These are phyloP conservation scores for Asbolus verrucosus DNA, from an alignment of 1,140 invertebrate genomes.

Conservation along the genomic window DNA sequence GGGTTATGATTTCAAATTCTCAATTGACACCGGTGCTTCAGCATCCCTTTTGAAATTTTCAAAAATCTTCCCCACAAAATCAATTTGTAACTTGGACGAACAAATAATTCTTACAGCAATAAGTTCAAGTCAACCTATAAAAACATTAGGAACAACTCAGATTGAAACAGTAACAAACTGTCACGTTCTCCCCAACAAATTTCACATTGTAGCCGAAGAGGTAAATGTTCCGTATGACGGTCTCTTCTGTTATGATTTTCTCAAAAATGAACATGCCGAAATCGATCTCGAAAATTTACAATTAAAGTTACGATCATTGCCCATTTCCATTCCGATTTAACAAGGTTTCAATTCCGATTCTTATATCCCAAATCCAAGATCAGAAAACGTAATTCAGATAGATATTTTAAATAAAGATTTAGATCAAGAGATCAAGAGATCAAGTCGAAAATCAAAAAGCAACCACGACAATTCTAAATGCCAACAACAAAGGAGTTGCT, in stretches of 20 bases:
- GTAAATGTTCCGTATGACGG: slow-evolving; percentile 48
- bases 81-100: too few species aligned
- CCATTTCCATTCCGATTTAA: neutral
- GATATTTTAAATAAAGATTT: slow-evolving; percentile 43
- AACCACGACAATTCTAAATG: slow-evolving; percentile 52
- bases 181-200: too few species aligned
- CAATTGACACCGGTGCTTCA: too few species aligned
- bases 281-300: slow-evolving; percentile 28
- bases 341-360: neutral
- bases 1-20: too few species aligned
- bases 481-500: neutral
- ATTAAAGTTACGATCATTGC: neutral
- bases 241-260: slow-evolving; percentile 48
- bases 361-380: neutral
- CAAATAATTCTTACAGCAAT: too few species aligned
- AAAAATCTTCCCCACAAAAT: too few species aligned
- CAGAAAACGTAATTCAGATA: slow-evolving; percentile 42
- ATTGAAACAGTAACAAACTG: too few species aligned
- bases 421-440: slow-evolving; percentile 38
- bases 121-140: too few species aligned
- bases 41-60: too few species aligned
- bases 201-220: slow-evolving; percentile 38
- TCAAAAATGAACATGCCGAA: slow-evolving; percentile 20
- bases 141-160: too few species aligned
- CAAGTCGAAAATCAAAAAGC: slow-evolving; percentile 40